A percentile compares a stretch with the other conserved stretches of the same genome.
Evolutionary conservation across 2,888 invertebrate genomes (phyloP).

Genomic region (Ormia ochracea): DNA sequence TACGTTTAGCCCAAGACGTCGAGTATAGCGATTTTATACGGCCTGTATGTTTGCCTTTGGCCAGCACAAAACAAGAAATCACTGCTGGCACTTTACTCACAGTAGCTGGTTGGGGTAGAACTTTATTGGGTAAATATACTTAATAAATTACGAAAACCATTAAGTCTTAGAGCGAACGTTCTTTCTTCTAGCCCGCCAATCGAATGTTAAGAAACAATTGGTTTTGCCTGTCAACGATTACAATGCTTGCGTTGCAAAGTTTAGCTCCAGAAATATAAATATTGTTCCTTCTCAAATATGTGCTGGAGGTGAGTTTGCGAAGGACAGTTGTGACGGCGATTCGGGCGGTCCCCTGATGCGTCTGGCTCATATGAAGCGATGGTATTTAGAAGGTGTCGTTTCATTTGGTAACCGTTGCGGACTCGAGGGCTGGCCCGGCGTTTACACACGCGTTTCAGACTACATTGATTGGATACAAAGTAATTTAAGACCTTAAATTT

Average conservation of each 20-base stretch:
- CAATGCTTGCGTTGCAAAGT: constrained; percentile 76
- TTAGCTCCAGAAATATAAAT: constrained; percentile 66
- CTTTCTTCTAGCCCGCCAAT: constrained; percentile 67
- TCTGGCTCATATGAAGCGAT: constrained; percentile 69
- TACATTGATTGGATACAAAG: constrained; percentile 83
- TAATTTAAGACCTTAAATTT: constrained; percentile 75
- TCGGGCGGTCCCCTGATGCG: constrained; percentile 82
- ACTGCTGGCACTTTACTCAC: constrained; percentile 75
- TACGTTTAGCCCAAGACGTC: constrained; percentile 80
- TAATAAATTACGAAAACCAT: neutral
- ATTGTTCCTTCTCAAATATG: constrained; percentile 70
- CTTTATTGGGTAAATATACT: constrained; percentile 75
- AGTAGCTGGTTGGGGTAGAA: constrained; percentile 83
- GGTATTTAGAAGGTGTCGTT: constrained; percentile 77
- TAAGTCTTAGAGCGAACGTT: neutral
- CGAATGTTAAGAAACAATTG: constrained; percentile 75
- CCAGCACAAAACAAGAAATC: constrained; percentile 69
- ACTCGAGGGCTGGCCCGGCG: constrained; percentile 81
- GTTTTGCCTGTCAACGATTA: constrained; percentile 77
- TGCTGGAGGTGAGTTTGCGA: constrained; percentile 76
- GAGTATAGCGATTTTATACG: constrained; percentile 79
- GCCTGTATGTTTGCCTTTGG: constrained; percentile 81
- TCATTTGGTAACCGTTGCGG: constrained; percentile 78
- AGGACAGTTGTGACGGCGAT: constrained; percentile 82
- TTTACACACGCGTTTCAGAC: constrained; percentile 82